phyloP scores from a whole-genome alignment of 2,888 invertebrate genomes.

The Drosophila austrosaltans region DNA sequence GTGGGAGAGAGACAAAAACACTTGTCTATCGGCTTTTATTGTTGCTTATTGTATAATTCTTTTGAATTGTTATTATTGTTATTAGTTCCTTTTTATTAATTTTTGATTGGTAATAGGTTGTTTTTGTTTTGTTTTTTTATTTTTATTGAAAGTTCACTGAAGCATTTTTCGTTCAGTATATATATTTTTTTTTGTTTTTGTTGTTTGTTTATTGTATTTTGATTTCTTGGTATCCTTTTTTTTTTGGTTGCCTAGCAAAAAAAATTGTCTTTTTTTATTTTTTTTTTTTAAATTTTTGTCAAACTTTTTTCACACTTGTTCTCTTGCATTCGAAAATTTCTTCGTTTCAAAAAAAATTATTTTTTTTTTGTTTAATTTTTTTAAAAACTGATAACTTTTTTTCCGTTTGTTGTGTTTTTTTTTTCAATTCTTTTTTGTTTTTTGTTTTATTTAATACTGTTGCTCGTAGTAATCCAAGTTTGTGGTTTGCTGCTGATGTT shows the following conservation, averaged over 20 bases:
- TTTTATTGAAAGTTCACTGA: slow-evolving; percentile 39
- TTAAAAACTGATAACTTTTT: neutral
- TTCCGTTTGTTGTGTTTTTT: slow-evolving; percentile 15
- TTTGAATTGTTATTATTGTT: slow-evolving; percentile 22
- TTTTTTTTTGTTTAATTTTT: slow-evolving; percentile 7
- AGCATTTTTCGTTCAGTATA: slow-evolving; percentile 46
- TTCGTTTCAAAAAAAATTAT: slow-evolving; percentile 15
- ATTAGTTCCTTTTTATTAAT: slow-evolving; percentile 24
- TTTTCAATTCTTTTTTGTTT: slow-evolving; percentile 37
- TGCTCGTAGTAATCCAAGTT: slow-evolving; percentile 75
- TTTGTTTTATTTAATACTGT: slow-evolving; percentile 65
- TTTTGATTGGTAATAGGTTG: neutral
- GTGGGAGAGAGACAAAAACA: slow-evolving; percentile 41
- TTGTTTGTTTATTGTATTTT: slow-evolving; percentile 40
- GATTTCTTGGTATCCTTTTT: slow-evolving; percentile 23
- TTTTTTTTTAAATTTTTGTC: slow-evolving; percentile 9
- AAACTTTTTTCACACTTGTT: slow-evolving; percentile 3
- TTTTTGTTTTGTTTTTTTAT: neutral
- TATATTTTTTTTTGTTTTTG: slow-evolving; percentile 47
- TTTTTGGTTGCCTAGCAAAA: slow-evolving; percentile 73
- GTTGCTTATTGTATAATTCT: no score
- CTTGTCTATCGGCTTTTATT: slow-evolving; percentile 32
- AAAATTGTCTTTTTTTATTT: slow-evolving; percentile 23
- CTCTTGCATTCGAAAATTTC: no score
- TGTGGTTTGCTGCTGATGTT: slow-evolving; percentile 56